Base-by-base conservation (phyloP, 2,888 invertebrate species). In the Odontocolon sp. region DNA sequence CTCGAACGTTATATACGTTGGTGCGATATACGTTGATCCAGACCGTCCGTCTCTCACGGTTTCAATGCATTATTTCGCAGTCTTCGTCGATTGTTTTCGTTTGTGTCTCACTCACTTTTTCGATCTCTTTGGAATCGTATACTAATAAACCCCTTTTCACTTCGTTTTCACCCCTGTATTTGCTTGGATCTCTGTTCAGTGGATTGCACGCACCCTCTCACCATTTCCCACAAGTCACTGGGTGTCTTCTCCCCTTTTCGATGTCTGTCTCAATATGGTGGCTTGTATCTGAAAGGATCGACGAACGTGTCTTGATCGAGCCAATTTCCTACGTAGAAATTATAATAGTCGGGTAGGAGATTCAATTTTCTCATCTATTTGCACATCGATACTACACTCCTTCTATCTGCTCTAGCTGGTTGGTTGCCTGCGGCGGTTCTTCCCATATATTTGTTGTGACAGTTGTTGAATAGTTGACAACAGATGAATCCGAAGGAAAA, bases 251-350 rank as follows among this genome's bases (percentile, higher is more conserved):
- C 42, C 18, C 28, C 18, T 47, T 47, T 5, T 47, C 21, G 23
- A 28, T 6, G 28, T 47, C 47, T 0, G 23, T 23, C 4, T 23
- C 9, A 21, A 3, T 4, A 8, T 11, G 6, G 57, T 45, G 14
- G 23, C 45, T 45, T 45, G 40, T 70, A 61, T 66, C 59, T 38
- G 45, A 56, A 61, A 61, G 70, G 54, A 76, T 76, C 59, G 70
- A 61, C 50, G 59, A 40, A 66, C 75, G 75, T 66, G 70, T 36
- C 66, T 54, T 59, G 66, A 70, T 70, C 70, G 70, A 78, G 81
- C 77, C 85, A 85, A 85, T 84, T 85, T 84, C 83, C 83, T 80
- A 79, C 80, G 80, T 66, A 74, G 64, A 63, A 77, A 82, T 84
- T 83, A 80, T 81, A 79, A 77, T 74, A 67, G 56, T 54, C 38